Conservation (phyloP, 2,888 invertebrate species). For the Himalopsyche anomala region DNA sequence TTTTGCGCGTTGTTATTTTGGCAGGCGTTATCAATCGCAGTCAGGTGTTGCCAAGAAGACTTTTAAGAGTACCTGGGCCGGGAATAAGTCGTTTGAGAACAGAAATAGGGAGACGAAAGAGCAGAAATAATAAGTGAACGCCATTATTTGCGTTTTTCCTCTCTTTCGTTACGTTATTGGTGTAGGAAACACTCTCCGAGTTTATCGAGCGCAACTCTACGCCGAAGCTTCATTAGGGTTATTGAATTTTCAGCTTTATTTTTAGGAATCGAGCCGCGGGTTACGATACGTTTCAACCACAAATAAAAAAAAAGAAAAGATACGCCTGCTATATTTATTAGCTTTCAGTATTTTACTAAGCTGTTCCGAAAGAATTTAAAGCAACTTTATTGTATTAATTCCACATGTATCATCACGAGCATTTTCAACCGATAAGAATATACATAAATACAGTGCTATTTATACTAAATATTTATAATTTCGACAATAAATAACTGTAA, state of each 20-base stretch:
- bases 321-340: neutral
- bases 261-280: constrained; percentile 1
- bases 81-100: constrained; percentile 20
- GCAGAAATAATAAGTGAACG: constrained; percentile 30
- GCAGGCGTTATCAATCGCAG: constrained; percentile 34
- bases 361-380: too few relatives aligned
- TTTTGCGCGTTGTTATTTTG: constrained; percentile 34
- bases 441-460: too few relatives aligned
- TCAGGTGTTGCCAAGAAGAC: constrained; percentile 30
- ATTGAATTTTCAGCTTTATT: constrained; percentile 16
- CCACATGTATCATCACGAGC: too few relatives aligned
- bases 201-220: constrained; percentile 13
- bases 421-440: too few relatives aligned
- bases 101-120: constrained; percentile 16
- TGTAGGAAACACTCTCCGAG: constrained; percentile 11
- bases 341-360: too few relatives aligned
- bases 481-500: too few relatives aligned
- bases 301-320: neutral
- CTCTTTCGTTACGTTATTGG: constrained; percentile 9
- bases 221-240: constrained; percentile 6
- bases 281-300: neutral
- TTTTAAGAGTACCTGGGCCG: constrained; percentile 28
- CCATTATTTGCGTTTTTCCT: constrained; percentile 30
- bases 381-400: too few relatives aligned
- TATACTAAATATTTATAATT: too few relatives aligned